A percentile compares a stretch with the other conserved stretches of the same genome.
Evolutionary conservation across 2,797 vertebrate species (phyloP).

Genomic region (Iguana delicatissima): DNA sequence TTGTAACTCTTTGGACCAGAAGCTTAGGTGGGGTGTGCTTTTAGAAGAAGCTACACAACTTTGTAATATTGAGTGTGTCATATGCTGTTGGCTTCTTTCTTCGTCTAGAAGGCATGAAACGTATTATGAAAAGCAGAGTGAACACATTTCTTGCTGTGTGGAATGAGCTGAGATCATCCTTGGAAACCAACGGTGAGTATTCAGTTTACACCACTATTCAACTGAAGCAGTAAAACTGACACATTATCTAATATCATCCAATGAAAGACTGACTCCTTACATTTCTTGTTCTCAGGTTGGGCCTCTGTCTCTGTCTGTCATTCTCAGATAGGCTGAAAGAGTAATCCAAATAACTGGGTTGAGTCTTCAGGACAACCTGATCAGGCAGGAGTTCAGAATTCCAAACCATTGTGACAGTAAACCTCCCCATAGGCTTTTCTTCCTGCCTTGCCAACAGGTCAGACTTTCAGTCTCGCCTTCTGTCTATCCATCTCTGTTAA

Average conservation of each 20-base stretch:
- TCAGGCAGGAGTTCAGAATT: too few species aligned
- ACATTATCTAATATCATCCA: background rate
- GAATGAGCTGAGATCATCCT: slow-evolving; percentile 89
- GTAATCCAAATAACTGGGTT: too few species aligned
- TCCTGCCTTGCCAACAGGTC: too few species aligned
- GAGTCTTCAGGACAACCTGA: too few species aligned
- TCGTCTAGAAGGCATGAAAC: slow-evolving; percentile 75
- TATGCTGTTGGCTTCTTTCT: background rate
- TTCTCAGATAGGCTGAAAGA: too few species aligned
- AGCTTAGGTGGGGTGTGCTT: fast-evolving
- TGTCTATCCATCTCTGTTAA: too few species aligned
- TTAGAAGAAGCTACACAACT: background rate
- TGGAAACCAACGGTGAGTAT: slow-evolving; percentile 88
- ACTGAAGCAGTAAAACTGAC: background rate
- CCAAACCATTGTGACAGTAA: too few species aligned
- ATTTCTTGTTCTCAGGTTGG: fast-evolving
- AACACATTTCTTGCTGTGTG: slow-evolving; percentile 86
- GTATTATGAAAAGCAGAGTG: slow-evolving; percentile 79
- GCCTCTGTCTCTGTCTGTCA: background rate
- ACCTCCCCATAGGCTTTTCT: too few species aligned
- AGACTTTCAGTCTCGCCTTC: too few species aligned
- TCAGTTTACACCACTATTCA: too few species aligned
- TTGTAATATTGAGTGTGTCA: background rate
- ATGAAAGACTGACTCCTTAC: fast-evolving
- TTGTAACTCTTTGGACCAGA: background rate